Percentiles rank a stretch among this genome's conserved stretches.
Conservation (phyloP, 2,113 vertebrate genomes). For the Dipodomys spectabilis region DNA sequence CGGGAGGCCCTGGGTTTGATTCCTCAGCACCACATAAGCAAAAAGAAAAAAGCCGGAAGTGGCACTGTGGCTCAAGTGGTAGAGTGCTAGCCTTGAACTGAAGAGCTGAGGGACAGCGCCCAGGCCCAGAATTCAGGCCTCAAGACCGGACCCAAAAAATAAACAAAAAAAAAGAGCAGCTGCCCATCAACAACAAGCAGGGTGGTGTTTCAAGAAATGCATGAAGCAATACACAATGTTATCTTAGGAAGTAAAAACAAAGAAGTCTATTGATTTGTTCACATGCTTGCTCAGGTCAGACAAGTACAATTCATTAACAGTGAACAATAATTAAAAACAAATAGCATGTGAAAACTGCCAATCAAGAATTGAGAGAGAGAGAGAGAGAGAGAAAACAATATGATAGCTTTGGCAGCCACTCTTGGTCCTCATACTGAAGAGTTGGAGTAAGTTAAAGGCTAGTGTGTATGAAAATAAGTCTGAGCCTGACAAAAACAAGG, state of each 20-base stretch:
- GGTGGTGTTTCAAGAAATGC: background rate
- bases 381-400: slow-evolving; percentile 7
- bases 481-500: background rate
- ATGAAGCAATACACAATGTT: background rate
- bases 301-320: slow-evolving; percentile 11
- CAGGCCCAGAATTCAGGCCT: too few species aligned
- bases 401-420: too few species aligned
- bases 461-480: background rate
- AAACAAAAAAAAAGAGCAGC: background rate
- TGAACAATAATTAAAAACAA: slow-evolving; percentile 48
- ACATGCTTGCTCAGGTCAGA: background rate
- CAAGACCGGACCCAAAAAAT: too few species aligned
- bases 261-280: background rate
- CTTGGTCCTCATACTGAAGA: background rate
- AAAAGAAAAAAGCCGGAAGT: too few species aligned
- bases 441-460: background rate
- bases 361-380: background rate
- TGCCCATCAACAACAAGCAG: background rate
- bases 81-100: too few species aligned
- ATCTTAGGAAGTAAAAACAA: background rate
- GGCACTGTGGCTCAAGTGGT: too few species aligned
- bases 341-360: background rate
- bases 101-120: too few species aligned
- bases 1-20: too few species aligned
- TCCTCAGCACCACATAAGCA: too few species aligned